Evolutionary conservation across 2,888 invertebrate genomes (phyloP), one percentile per base, ranked within the genome.

Genomic region (Cenopis cana): DNA sequence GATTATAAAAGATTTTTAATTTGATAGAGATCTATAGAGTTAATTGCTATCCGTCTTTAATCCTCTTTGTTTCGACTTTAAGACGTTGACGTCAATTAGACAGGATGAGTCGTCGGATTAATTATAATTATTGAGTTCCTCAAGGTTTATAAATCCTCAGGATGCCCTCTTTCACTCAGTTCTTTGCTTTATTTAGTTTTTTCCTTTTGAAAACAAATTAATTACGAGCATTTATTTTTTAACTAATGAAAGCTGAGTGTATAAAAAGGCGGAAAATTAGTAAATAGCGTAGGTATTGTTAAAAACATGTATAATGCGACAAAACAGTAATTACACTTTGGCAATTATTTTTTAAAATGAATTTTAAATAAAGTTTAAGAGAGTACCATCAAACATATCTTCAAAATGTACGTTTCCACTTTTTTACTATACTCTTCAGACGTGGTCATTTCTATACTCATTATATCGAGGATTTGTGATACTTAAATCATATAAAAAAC

Each of bases 31-130:
- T 18, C 54, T 49, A 46, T 46, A 54, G 61, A 56, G 36, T 69
- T 66, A 70, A 65, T 66, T 64, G 57, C 69, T 64, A 50, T 61
- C 56, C 49, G 52, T 52, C 46, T 46, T 12, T 59, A 55, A 65
- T 60, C 60, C 57, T n/a, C 50, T 65, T 65, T 49, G 24, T 69
- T 52, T 57, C 55, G 9, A 20, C 52, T 64, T n/a, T 3, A 59
- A 52, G 68, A 60, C 55, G 56, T 55, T 62, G 61, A 59, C 38
- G 57, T 36, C 54, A 70, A 66, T 70, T 70, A 66, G 20, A 54
- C 20, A 66, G 59, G 36, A 65, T 69, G 65, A 69, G 65, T 65
- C 29, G 18, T 54, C 17, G 29, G 65, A 65, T 66, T 66, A 55
- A 70, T 65, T 36, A 29, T 36, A n/a, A n/a, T n/a, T n/a, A 57